Evolutionary conservation across 1,140 invertebrate genomes (phyloP).

Genomic region (Lepidotrigona ventralis): DNA sequence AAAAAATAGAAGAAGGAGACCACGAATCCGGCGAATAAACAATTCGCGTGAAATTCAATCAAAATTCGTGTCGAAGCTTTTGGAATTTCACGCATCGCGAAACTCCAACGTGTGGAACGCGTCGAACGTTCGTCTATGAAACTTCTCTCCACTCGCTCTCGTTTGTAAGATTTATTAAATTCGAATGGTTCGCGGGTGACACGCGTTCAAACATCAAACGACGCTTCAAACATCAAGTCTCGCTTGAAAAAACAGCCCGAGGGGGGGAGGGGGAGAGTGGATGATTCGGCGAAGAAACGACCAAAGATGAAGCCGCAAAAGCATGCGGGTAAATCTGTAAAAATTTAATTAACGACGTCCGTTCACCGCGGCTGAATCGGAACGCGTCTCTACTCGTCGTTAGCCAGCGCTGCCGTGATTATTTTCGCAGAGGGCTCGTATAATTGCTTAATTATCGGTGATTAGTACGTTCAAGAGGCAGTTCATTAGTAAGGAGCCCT

Average conservation of each 20-base stretch:
- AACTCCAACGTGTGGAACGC: not conserved
- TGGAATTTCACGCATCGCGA: too few species aligned
- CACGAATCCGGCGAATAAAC: not conserved
- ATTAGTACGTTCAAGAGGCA: conserved; percentile 29
- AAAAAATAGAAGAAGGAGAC: too few species aligned
- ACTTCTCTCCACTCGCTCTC: too few species aligned
- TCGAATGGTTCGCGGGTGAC: not conserved
- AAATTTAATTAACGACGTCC: not conserved
- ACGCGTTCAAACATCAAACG: not conserved
- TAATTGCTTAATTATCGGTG: conserved; percentile 34
- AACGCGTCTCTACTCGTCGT: not conserved
- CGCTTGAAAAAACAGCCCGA: not conserved
- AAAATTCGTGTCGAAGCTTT: too few species aligned
- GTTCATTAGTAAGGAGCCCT: conserved; percentile 24
- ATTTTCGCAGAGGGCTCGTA: conserved; percentile 12
- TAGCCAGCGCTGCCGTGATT: not conserved
- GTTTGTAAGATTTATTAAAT: not conserved
- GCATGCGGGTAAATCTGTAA: not conserved
- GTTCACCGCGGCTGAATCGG: not conserved
- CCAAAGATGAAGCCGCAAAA: not conserved
- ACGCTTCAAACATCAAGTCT: too few species aligned
- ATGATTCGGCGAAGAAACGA: not conserved
- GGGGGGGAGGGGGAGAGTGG: too few species aligned
- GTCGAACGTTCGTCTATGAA: not conserved
- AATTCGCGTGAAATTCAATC: too few species aligned